Base-by-base conservation (phyloP, 1,140 invertebrate genomes). In the Solen grandis region DNA sequence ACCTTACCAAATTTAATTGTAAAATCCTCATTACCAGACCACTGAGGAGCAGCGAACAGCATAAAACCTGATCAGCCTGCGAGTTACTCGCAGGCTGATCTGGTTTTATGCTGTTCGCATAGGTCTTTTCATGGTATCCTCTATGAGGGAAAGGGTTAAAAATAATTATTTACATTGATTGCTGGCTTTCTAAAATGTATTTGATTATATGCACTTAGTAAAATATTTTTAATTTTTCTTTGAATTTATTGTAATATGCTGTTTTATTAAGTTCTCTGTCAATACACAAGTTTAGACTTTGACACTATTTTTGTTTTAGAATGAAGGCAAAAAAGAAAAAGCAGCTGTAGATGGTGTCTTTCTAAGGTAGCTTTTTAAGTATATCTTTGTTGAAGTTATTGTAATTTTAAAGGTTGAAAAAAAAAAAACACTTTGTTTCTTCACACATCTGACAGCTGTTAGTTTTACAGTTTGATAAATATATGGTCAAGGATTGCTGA, bases 261-360 rank as follows among this genome's bases (percentile, higher is more conserved):
- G 5, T 4, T 33, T 41, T 54, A 0, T 0, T 36, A 3, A 63
- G 25, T 33, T 29, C 54, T 0, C 25, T n/a, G 75, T 29, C 27
- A n/a, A 52, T 16, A 19, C 3, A 33, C 41, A 60, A 33, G 41
- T 60, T 46, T 68, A 25, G 46, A 4, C 1, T 13, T 60, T 19
- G 19, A n/a, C 36, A 31, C 19, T 60, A 41, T 52, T 72, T 68
- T 65, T 69, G 52, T 85, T 85, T 52, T 75, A 89, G 90, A 88
- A 86, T 89, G 91, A 88, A 85, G 88, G 85, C 77, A 92, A 89
- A 77, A 91, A 88, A 84, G 94, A 94, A 33, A 97, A 95, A 92
- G 96, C 97, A n/a, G 96, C 97, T 81, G 96, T 99, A 0, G 96
- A 99, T 93, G 94, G 93, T 27, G 93, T 94, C 72, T 99, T 99